Percentiles rank a stretch among this genome's conserved stretches.
Evolutionary conservation across 2,797 vertebrate genomes (phyloP).

Genomic region (Taenioides sp.): DNA sequence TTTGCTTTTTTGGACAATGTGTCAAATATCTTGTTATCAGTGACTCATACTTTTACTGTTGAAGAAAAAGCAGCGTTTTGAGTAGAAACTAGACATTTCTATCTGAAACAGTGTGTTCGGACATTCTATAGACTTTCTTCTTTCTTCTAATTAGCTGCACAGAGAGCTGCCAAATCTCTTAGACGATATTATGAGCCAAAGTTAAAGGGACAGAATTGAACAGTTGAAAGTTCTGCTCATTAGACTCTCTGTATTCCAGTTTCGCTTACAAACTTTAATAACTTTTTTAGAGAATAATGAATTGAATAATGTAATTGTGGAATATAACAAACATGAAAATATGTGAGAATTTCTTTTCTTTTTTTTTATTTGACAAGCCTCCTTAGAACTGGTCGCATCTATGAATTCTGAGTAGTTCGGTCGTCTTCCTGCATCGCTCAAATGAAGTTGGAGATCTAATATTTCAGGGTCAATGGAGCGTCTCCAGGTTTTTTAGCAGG

Average conservation of each 20-base stretch:
- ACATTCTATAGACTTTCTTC: slow-evolving; percentile 11
- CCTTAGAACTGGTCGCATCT: no score
- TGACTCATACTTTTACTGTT: neutral
- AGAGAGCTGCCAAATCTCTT: neutral
- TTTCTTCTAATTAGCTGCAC: slow-evolving; percentile 15
- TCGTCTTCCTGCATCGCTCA: no score
- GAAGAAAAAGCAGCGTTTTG: neutral
- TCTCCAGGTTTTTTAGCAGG: no score
- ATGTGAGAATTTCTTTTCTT: no score
- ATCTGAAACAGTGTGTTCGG: neutral
- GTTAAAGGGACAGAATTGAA: slow-evolving; percentile 1
- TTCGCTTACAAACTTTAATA: slow-evolving; percentile 17
- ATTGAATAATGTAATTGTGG: no score
- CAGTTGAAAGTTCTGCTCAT: slow-evolving; percentile 31
- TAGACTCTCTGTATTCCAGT: slow-evolving; percentile 30
- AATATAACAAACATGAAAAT: no score
- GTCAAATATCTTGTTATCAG: neutral
- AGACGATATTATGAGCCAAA: neutral
- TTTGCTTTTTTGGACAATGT: neutral
- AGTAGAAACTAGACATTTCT: neutral
- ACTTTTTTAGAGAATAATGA: neutral
- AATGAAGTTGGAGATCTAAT: no score
- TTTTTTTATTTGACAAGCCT: no score
- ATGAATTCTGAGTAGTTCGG: no score
- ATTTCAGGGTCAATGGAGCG: no score